Evolutionary conservation across 2,888 invertebrate species (phyloP), one percentile per base, ranked within the genome.

Genomic region (Amphiduros pacificus): DNA sequence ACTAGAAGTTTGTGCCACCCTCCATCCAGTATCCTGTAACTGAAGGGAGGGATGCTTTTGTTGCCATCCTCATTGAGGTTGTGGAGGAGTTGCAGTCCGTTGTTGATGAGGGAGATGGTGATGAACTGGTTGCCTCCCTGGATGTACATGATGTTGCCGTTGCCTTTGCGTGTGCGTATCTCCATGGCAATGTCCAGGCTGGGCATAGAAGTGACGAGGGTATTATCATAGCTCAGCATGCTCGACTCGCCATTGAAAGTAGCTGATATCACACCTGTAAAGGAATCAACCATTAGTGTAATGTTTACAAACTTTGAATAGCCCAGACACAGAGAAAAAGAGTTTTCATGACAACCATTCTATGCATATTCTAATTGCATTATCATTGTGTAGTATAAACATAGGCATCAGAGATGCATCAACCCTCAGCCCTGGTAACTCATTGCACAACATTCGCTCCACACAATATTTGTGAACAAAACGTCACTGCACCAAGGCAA

Each of bases 171-270:
- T 20, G 66, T 64, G 11, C 65, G 44, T 20, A 65, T 20, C 1
- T 48, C 49, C 36, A 57, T 41, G 2, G n/a, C 22, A n/a, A 64
- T 48, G 20, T 31, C 49, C 51, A 20, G 40, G 2, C 74, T 55
- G 87, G 24, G 89, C 89, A 73, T 91, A 86, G 73, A 87, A 87
- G 2, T 85, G n/a, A 60, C 60, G 17, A 77, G 48, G 27, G 62
- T 63, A 73, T 89, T 86, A 61, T 80, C 76, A 81, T 90, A 91
- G 54, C 84, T 81, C 50, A 90, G 85, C 27, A 88, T 86, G 5
- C 88, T 87, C 73, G 87, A 87, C 64, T 85, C 85, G 9, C 93
- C 93, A 76, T 92, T 89, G 79, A 95, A 93, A 1, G 94, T 93
- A 55, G 91, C 90, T 79, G 92, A 91, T 0, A 92, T 89, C 50